Conservation (phyloP, 2,113 vertebrate species). For the Lepisosteus osseus region DNA sequence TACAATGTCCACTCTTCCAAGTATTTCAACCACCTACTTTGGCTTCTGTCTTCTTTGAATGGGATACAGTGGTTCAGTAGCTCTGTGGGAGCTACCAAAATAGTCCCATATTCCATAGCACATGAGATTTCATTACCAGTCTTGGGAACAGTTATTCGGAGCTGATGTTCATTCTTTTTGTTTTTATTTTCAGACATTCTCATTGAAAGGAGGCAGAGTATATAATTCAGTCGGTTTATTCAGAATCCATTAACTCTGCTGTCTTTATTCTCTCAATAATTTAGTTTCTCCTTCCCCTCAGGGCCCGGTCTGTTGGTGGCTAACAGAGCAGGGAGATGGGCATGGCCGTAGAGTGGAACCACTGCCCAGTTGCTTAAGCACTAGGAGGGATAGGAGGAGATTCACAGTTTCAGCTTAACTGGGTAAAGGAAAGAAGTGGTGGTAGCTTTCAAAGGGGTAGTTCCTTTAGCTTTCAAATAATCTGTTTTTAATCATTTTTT, state of each 20-base stretch:
- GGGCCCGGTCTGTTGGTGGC: constrained; percentile 50
- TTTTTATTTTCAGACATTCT: not conserved
- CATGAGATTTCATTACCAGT: too few species aligned
- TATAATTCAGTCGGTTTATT: constrained; percentile 57
- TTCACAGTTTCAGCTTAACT: constrained; percentile 27
- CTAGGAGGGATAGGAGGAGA: not conserved
- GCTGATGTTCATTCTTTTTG: not conserved
- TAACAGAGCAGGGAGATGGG: constrained; percentile 44
- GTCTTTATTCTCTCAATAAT: constrained; percentile 72
- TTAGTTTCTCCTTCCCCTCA: constrained; percentile 58
- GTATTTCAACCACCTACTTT: too few species aligned
- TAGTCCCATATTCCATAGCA: too few species aligned
- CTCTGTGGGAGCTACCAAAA: too few species aligned
- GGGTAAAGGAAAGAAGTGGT: constrained; percentile 13
- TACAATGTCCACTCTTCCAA: too few species aligned
- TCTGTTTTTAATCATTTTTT: too few species aligned
- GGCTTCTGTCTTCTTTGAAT: too few species aligned
- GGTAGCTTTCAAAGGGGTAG: not conserved
- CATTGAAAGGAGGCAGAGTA: not conserved
- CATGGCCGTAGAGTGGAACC: constrained; percentile 17
- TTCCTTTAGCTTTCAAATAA: too few species aligned
- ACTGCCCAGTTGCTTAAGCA: constrained; percentile 12
- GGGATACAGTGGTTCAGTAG: too few species aligned
- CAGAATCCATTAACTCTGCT: constrained; percentile 64
- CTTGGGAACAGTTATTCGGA: not conserved